phyloP scores from a whole-genome alignment of 1,140 invertebrate genomes.

The Spodoptera litura region DNA sequence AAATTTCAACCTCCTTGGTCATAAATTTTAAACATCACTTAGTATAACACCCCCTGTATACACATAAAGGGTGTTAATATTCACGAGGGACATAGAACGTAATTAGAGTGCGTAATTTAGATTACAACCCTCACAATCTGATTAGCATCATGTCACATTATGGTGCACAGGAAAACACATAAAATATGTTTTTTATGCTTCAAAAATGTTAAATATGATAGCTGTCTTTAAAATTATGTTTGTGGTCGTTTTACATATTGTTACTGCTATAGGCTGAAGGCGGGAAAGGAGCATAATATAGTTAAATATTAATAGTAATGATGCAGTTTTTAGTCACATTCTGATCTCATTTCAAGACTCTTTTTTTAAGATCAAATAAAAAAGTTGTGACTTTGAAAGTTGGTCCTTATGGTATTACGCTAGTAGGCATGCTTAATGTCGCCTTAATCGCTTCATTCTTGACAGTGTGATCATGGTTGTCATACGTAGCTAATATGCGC shows the following conservation, averaged over 20 bases:
- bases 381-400: too few species aligned
- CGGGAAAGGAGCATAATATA: too few species aligned
- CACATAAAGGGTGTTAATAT: slow-evolving; percentile 40
- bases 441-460: too few species aligned
- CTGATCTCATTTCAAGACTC: too few species aligned
- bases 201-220: background rate
- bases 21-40: slow-evolving; percentile 41
- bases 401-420: too few species aligned
- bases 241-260: background rate
- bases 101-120: slow-evolving; percentile 48
- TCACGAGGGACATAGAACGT: slow-evolving; percentile 43
- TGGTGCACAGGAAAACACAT: background rate
- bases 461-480: too few species aligned
- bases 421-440: too few species aligned
- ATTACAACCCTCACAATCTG: slow-evolving; percentile 44
- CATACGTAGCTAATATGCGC: too few species aligned
- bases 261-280: too few species aligned
- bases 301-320: too few species aligned
- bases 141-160: slow-evolving; percentile 38
- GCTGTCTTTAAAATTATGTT: background rate
- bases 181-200: slow-evolving; percentile 25
- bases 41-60: slow-evolving; percentile 29
- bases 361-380: too few species aligned
- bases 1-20: background rate
- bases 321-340: too few species aligned